These are phyloP conservation scores for Dioctria linearis DNA, from an alignment of 2,888 invertebrate species.

Conservation along the genomic window DNA sequence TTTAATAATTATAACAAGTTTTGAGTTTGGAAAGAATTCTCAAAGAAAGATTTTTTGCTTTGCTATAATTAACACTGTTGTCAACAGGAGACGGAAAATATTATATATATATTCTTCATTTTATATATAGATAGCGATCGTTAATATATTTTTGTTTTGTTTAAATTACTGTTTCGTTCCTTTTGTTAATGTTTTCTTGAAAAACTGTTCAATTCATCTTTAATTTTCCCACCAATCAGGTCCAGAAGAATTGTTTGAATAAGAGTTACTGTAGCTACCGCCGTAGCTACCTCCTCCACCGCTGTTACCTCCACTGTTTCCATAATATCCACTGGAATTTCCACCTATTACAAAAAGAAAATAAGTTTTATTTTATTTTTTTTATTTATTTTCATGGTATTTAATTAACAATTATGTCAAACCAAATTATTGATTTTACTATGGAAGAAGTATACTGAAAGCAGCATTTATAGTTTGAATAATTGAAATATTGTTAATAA, in stretches of 20 bases:
- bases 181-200: constrained; percentile 58
- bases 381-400: no score
- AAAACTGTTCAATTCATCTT: constrained; percentile 58
- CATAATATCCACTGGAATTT: constrained; percentile 65
- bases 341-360: constrained; percentile 55
- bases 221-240: constrained; percentile 73
- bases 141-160: constrained; percentile 44
- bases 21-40: constrained; percentile 27
- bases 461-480: no score
- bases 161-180: constrained; percentile 15
- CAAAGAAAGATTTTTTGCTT: constrained; percentile 30
- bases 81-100: constrained; percentile 50
- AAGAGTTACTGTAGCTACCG: constrained; percentile 70
- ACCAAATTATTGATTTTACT: no score
- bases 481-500: no score
- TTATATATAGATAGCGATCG: constrained; percentile 40
- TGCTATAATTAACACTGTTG: constrained; percentile 40
- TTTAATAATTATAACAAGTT: constrained; percentile 54
- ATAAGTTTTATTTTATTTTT: no score
- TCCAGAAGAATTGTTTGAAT: constrained; percentile 68
- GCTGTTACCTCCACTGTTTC: constrained; percentile 67
- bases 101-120: constrained; percentile 39
- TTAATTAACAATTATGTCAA: no score
- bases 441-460: no score
- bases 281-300: constrained; percentile 73